phyloP scores from a whole-genome alignment of 2,797 vertebrate genomes.

The Alectoris magna region DNA sequence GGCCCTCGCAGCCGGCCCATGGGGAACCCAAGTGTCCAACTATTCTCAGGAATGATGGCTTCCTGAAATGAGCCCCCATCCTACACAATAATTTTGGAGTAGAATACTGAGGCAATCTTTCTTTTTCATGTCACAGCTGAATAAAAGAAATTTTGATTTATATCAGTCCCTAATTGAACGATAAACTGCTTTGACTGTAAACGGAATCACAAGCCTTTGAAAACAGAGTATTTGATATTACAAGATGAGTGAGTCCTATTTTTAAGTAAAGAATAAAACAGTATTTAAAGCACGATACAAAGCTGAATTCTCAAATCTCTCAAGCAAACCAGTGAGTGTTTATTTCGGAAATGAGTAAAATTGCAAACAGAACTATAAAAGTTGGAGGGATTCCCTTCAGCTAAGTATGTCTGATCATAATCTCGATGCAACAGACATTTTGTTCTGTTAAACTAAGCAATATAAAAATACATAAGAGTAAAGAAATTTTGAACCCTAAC shows the following conservation, averaged over 20 bases:
- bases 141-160: neutral
- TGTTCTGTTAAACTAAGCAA: neutral
- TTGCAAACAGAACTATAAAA: neutral
- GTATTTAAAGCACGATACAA: neutral
- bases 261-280: neutral
- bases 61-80: neutral
- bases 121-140: neutral
- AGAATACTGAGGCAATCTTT: neutral
- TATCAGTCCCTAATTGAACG: neutral
- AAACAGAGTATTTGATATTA: neutral
- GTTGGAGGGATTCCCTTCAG: neutral
- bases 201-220: neutral
- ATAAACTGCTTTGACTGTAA: neutral
- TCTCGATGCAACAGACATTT: neutral
- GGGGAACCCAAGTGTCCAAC: neutral
- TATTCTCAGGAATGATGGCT: fast-evolving
- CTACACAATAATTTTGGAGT: neutral
- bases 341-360: neutral
- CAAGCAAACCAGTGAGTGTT: neutral
- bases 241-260: neutral
- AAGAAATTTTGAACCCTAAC: neutral
- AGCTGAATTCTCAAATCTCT: neutral
- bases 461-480: neutral
- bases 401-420: neutral
- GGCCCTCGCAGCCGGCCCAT: neutral